Conservation (phyloP, 2,113 vertebrate genomes). For the Thryonomys swinderianus region DNA sequence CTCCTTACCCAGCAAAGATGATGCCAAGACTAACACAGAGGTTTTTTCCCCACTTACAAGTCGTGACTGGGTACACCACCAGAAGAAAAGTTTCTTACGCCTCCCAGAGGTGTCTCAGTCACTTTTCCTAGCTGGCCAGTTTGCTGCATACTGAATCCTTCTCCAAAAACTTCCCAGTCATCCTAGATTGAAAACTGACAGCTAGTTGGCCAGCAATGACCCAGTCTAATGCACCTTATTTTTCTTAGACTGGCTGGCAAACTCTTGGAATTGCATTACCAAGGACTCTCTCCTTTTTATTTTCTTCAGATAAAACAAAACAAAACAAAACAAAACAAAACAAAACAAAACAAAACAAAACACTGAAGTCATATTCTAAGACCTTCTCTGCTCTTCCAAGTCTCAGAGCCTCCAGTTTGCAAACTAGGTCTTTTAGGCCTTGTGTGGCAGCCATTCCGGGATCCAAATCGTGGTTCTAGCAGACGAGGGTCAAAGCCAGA, state of each 20-base stretch:
- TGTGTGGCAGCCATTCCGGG: not conserved
- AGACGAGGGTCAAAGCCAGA: not conserved
- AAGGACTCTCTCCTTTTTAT: not conserved
- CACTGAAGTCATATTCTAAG: not conserved
- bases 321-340: too few species aligned
- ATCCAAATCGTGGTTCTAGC: not conserved
- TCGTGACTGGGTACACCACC: constrained; percentile 49
- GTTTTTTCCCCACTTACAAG: constrained; percentile 53
- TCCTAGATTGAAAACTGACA: not conserved
- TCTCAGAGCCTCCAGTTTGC: not conserved
- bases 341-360: constrained; percentile 58
- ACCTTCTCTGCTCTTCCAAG: not conserved
- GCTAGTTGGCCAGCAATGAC: not conserved
- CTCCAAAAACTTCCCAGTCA: not conserved
- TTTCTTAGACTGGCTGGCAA: constrained; percentile 16
- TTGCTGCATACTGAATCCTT: not conserved
- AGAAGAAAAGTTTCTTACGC: not conserved
- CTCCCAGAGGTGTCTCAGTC: not conserved
- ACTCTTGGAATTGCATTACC: not conserved
- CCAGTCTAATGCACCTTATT: not conserved
- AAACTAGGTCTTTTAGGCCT: not conserved
- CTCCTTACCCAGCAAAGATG: constrained; percentile 59
- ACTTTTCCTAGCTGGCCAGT: not conserved
- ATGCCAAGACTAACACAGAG: constrained; percentile 60
- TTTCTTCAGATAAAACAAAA: constrained; percentile 12